Percentiles rank a stretch among this genome's conserved stretches.
These are phyloP conservation scores for Propithecus deckenii DNA, from an alignment of 2,797 vertebrate species.

Conservation along the genomic window DNA sequence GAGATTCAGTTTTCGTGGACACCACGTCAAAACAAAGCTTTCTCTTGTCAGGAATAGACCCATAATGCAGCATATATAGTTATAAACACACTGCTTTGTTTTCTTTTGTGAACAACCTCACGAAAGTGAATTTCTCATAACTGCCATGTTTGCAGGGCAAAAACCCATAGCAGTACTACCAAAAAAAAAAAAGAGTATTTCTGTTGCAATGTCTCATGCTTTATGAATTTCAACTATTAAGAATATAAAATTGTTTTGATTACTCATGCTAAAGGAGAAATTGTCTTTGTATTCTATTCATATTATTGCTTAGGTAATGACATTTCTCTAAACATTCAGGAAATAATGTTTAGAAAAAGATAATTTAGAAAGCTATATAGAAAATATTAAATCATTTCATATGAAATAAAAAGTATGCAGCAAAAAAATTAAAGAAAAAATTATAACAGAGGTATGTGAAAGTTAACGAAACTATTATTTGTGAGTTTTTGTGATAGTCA, in stretches of 20 bases:
- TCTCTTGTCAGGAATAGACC: neutral
- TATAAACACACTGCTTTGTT: neutral
- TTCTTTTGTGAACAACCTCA: neutral
- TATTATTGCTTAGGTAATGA: neutral
- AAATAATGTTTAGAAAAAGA: neutral
- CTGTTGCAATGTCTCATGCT: neutral
- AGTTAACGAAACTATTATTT: neutral
- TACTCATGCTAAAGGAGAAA: constrained; percentile 16
- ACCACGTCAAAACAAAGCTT: neutral
- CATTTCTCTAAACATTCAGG: neutral
- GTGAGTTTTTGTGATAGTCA: neutral
- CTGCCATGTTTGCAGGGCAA: neutral
- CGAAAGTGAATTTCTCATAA: neutral
- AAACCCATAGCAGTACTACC: neutral
- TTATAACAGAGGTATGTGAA: neutral
- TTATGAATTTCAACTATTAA: neutral
- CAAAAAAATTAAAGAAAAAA: neutral
- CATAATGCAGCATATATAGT: neutral
- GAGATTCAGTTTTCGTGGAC: neutral
- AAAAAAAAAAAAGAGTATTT: neutral
- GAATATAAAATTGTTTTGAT: neutral
- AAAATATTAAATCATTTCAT: neutral
- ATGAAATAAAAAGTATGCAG: neutral
- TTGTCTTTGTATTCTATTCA: neutral
- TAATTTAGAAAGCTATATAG: neutral